phyloP scores from a whole-genome alignment of 2,113 vertebrate species.

The Loxodonta africana region DNA sequence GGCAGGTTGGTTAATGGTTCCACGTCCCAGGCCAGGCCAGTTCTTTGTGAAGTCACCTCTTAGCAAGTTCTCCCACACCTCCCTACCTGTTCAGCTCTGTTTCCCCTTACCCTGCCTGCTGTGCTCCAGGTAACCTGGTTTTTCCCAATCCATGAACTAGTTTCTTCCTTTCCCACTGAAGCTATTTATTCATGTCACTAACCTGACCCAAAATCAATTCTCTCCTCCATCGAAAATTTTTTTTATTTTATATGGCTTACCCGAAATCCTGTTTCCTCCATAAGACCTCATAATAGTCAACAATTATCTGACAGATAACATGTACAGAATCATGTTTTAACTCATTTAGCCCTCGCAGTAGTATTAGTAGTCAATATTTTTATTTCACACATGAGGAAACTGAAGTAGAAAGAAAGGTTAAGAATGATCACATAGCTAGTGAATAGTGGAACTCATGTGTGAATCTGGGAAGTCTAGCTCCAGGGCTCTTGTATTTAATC shows the following conservation, averaged over 20 bases:
- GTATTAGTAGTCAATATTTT: background rate
- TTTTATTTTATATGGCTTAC: background rate
- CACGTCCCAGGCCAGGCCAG: background rate
- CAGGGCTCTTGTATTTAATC: background rate
- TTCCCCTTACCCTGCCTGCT: background rate
- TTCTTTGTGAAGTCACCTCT: background rate
- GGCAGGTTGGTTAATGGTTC: background rate
- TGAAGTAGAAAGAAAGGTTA: background rate
- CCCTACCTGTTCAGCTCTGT: background rate
- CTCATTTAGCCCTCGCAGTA: background rate
- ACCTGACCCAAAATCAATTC: background rate
- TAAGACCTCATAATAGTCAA: background rate
- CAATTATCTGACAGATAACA: background rate
- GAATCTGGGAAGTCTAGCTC: background rate
- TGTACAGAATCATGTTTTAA: background rate
- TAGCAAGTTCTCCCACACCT: background rate
- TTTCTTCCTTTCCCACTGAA: background rate
- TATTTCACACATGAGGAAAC: background rate
- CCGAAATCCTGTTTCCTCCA: background rate
- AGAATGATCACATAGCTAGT: background rate
- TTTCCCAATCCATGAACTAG: background rate
- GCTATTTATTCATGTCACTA: background rate
- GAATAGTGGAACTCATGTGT: background rate
- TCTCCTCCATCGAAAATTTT: background rate
- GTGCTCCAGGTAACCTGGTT: constrained; percentile 6